Conservation (phyloP, 2,113 vertebrate genomes). For the Glaucidium brasilianum region DNA sequence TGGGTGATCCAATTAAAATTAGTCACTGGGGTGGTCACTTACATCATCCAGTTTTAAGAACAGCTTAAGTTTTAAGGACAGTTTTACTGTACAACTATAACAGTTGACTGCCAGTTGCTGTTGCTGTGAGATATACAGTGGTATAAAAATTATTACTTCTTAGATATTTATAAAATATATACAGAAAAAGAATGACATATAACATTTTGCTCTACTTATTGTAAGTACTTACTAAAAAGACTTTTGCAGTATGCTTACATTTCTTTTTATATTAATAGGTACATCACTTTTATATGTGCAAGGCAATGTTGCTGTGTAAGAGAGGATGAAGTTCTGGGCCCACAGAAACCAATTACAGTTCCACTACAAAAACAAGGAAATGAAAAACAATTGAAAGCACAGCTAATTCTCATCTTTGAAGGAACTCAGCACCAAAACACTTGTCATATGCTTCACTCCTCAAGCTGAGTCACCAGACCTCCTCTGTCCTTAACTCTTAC, state of each 20-base stretch:
- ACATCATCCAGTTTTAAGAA: background rate
- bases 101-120: background rate
- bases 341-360: background rate
- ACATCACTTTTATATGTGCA: background rate
- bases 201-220: background rate
- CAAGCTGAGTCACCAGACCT: background rate
- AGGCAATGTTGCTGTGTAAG: background rate
- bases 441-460: background rate
- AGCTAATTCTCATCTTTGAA: background rate
- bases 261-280: background rate
- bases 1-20: background rate
- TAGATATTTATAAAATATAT: background rate
- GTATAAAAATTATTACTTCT: background rate
- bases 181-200: background rate
- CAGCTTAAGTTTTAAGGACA: background rate
- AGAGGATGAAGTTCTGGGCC: background rate
- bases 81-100: background rate
- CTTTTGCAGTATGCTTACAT: background rate
- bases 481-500: background rate
- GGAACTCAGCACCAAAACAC: background rate
- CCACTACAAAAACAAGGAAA: background rate
- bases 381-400: background rate
- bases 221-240: background rate
- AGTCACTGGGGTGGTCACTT: background rate
- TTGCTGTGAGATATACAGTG: background rate